Conservation (phyloP, 1,140 invertebrate species). For the Araneus ventricosus region DNA sequence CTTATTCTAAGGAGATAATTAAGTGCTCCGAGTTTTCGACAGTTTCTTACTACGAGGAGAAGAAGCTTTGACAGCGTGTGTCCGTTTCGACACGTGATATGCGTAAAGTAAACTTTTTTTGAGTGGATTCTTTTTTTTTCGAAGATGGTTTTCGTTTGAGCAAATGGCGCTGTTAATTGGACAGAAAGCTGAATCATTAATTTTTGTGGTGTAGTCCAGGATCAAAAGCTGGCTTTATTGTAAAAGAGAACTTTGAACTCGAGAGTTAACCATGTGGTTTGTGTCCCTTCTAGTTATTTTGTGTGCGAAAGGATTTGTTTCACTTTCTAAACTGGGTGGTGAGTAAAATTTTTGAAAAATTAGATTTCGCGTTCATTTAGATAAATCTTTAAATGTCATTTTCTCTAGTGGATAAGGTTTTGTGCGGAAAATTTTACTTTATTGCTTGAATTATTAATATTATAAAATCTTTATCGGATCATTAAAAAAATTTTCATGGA, state of each 20-base stretch:
- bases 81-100: constrained; percentile 38
- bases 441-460: no score
- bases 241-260: constrained; percentile 10
- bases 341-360: not conserved
- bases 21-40: constrained; percentile 2
- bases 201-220: constrained; percentile 14
- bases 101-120: constrained; percentile 15
- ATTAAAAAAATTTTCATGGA: no score
- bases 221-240: not conserved
- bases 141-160: not conserved
- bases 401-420: no score
- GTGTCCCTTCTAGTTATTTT: constrained; percentile 8
- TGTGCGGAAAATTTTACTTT: not conserved
- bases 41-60: constrained; percentile 8
- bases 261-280: not conserved
- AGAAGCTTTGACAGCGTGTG: constrained; percentile 25
- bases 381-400: not conserved
- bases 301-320: not conserved
- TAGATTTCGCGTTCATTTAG: not conserved
- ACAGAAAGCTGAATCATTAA: constrained; percentile 15
- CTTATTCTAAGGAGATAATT: constrained; percentile 1
- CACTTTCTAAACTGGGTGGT: not conserved
- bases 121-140: not conserved
- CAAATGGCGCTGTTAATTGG: constrained; percentile 29
- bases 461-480: no score